Percentiles rank a stretch among this genome's conserved stretches.
Conservation (phyloP, 2,113 vertebrate species). For the Eira barbara region DNA sequence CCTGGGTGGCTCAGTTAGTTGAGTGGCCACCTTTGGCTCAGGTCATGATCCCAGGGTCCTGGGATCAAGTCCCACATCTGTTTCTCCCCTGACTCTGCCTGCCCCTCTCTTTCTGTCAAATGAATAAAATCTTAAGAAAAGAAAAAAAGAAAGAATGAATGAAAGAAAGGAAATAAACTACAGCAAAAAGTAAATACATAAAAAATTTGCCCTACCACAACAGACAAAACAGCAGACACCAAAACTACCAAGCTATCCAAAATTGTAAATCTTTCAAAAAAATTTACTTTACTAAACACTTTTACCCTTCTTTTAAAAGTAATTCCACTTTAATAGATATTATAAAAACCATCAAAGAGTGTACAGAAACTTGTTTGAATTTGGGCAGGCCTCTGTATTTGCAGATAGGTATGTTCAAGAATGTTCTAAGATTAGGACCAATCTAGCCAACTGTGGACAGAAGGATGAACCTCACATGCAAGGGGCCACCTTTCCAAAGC, state of each 20-base stretch:
- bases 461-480: background rate
- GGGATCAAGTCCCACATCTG: too few species aligned
- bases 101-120: background rate
- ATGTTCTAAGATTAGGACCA: background rate
- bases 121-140: background rate
- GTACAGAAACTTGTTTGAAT: background rate
- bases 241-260: background rate
- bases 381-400: background rate
- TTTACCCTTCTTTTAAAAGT: background rate
- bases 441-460: background rate
- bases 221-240: background rate
- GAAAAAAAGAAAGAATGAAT: too few species aligned
- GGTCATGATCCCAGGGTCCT: too few species aligned
- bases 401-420: background rate
- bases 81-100: too few species aligned
- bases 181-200: background rate
- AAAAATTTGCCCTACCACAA: background rate
- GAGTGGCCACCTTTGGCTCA: background rate
- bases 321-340: background rate
- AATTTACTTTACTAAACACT: background rate
- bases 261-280: constrained; percentile 2
- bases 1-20: background rate
- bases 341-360: background rate
- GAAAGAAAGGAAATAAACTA: background rate
- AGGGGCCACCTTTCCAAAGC: background rate